Conservation (phyloP, 2,113 vertebrate genomes). For the Budorcas taxicolor region DNA sequence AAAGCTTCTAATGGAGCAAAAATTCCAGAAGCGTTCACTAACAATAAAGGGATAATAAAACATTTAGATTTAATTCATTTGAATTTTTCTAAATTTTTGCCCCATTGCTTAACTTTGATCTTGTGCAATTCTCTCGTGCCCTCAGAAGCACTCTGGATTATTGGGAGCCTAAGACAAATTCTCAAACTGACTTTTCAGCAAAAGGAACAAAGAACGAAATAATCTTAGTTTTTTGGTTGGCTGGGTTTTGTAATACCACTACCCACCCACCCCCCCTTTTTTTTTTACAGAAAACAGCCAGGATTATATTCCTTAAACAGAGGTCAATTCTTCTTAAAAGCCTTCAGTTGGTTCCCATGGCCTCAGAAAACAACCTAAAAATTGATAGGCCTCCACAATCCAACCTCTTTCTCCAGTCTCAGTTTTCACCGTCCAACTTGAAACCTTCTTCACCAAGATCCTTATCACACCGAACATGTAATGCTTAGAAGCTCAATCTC, state of each 20-base stretch:
- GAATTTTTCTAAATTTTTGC: conserved; percentile 1
- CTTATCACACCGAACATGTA: neutral
- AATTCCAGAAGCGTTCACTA: conserved; percentile 34
- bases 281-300: neutral
- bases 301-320: neutral
- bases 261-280: rapidly evolving
- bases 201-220: neutral
- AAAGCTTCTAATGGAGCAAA: conserved; percentile 20
- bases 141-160: neutral
- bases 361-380: neutral
- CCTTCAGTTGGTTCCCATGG: neutral
- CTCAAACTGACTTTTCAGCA: neutral
- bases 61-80: neutral
- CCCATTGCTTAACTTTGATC: neutral
- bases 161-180: neutral
- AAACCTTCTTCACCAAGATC: neutral
- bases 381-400: neutral
- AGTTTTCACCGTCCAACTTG: neutral
- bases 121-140: neutral
- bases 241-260: neutral
- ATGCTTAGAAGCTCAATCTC: neutral
- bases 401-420: neutral
- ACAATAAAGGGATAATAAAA: conserved; percentile 10
- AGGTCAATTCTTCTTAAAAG: neutral
- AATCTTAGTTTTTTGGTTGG: neutral